A percentile compares a stretch with the other conserved stretches of the same genome.
Conservation (phyloP, 2,113 vertebrate species). For the Triplophysa dalaica region DNA sequence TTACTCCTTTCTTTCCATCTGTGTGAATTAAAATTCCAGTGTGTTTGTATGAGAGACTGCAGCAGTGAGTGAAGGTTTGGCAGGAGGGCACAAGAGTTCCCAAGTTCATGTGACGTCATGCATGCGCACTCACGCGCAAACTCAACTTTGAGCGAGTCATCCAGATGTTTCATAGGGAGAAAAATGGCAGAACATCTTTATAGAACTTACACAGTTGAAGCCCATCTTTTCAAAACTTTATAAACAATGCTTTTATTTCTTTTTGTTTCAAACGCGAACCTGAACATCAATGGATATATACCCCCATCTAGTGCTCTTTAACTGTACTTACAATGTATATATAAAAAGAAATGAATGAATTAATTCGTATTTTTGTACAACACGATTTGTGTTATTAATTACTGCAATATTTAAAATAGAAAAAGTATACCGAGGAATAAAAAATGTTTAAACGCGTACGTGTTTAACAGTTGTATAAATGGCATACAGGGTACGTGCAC, state of each 20-base stretch:
- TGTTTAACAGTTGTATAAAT: too few relatives aligned
- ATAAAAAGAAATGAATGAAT: neutral
- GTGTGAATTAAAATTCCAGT: neutral
- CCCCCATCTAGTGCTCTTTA: conserved; percentile 7
- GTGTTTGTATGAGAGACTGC: neutral
- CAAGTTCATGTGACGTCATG: conserved; percentile 35
- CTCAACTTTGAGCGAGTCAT: neutral
- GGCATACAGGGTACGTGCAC: neutral
- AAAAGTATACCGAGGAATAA: too few relatives aligned
- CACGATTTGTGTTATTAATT: too few relatives aligned
- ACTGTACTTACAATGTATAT: neutral
- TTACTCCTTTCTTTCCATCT: neutral
- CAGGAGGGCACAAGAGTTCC: neutral
- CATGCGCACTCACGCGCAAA: neutral
- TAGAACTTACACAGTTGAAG: too few relatives aligned
- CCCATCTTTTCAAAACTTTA: neutral
- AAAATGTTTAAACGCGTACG: too few relatives aligned
- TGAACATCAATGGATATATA: neutral
- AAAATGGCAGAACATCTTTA: neutral
- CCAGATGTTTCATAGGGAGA: neutral
- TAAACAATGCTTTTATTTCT: neutral
- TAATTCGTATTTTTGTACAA: too few relatives aligned
- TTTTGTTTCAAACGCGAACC: too few relatives aligned
- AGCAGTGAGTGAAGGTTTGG: neutral
- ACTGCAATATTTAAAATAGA: neutral